Evolutionary conservation across 2,888 invertebrate genomes (phyloP).

Genomic region (Torymus auratus): DNA sequence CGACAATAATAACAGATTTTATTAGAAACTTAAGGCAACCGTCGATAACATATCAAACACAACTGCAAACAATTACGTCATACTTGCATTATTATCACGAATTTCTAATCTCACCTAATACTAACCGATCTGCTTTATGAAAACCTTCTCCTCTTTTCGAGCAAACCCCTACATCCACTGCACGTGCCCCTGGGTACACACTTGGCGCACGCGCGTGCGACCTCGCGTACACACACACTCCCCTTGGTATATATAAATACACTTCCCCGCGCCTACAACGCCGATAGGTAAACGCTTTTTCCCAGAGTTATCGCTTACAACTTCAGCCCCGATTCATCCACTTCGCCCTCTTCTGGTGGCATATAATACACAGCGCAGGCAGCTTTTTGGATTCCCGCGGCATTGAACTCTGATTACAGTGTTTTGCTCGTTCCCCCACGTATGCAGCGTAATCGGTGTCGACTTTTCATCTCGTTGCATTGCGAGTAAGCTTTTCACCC

Average conservation of each 20-base stretch:
- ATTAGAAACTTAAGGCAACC: too few species aligned
- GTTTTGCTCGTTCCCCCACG: conserved; percentile 14
- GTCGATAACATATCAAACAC: too few species aligned
- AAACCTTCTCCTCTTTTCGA: too few species aligned
- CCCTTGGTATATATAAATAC: not conserved
- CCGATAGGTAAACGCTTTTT: conserved; percentile 56
- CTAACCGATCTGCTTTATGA: too few species aligned
- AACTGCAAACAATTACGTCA: too few species aligned
- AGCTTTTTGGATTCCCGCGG: conserved; percentile 31
- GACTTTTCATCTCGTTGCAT: conserved; percentile 28
- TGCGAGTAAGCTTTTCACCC: too few species aligned
- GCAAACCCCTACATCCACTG: too few species aligned
- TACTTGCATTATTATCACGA: too few species aligned
- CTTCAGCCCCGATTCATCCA: conserved; percentile 54
- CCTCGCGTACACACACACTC: conserved; percentile 6
- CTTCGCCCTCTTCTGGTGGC: not conserved
- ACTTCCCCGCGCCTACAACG: conserved; percentile 11
- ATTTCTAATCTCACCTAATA: too few species aligned
- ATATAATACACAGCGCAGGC: not conserved
- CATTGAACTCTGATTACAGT: conserved; percentile 39
- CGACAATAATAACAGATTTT: too few species aligned
- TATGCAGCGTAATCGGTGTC: conserved; percentile 37
- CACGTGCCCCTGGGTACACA: conserved; percentile 28
- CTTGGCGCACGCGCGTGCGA: conserved; percentile 36
- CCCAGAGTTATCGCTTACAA: conserved; percentile 61